A percentile compares a stretch with the other conserved stretches of the same genome.
Conservation (phyloP, 2,888 invertebrate genomes). For the Acronicta aceris region DNA sequence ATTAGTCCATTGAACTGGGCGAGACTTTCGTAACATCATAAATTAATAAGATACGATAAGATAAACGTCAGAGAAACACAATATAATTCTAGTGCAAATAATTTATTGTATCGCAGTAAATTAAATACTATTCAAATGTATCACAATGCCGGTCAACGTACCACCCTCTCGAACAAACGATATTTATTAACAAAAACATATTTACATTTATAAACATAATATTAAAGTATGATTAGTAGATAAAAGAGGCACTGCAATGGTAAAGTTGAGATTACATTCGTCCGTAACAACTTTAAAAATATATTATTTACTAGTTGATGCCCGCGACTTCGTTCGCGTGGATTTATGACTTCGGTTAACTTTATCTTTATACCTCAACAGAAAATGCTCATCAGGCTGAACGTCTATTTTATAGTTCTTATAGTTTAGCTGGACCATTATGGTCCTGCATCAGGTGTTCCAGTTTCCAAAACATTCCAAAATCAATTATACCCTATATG, state of each 20-base stretch:
- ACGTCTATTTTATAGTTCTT: no score
- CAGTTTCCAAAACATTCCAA: no score
- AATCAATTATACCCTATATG: no score
- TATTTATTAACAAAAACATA: slow-evolving; percentile 25
- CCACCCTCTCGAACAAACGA: slow-evolving; percentile 14
- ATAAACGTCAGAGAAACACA: neutral
- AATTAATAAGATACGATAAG: neutral
- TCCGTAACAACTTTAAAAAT: no score
- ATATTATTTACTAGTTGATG: no score
- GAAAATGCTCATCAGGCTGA: no score
- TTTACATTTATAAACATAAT: slow-evolving; percentile 14
- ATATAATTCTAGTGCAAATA: slow-evolving; percentile 43
- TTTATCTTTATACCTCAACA: no score
- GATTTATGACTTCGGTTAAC: no score
- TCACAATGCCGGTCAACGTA: slow-evolving; percentile 14
- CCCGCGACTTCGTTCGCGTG: no score
- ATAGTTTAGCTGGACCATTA: no score
- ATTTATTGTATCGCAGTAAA: slow-evolving; percentile 57
- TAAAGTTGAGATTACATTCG: slow-evolving; percentile 4
- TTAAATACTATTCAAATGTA: slow-evolving; percentile 20
- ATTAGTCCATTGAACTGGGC: no score
- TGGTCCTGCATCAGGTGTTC: no score
- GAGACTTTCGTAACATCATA: neutral
- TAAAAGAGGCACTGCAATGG: slow-evolving; percentile 50
- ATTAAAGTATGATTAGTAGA: slow-evolving; percentile 5